A percentile compares a stretch with the other conserved stretches of the same genome.
Evolutionary conservation across 2,113 vertebrate species (phyloP).

Genomic region (Podilymbus podiceps): DNA sequence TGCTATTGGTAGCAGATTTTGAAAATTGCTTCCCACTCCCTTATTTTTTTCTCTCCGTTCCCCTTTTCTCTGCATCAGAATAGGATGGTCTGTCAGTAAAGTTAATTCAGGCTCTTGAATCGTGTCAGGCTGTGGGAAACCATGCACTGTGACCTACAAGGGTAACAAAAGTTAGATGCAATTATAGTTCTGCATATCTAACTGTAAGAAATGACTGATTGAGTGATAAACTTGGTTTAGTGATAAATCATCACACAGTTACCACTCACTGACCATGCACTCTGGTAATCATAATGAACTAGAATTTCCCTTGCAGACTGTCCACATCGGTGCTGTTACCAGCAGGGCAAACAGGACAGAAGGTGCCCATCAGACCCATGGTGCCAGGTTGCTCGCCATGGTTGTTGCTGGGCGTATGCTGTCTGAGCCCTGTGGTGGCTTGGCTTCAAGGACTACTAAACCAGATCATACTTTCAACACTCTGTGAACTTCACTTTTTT

Average conservation of each 20-base stretch:
- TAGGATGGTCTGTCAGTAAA: neutral
- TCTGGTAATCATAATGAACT: neutral
- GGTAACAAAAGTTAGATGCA: neutral
- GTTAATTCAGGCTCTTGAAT: neutral
- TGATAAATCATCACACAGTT: neutral
- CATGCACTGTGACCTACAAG: neutral
- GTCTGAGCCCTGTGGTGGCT: accelerated
- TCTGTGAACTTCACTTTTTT: neutral
- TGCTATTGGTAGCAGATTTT: neutral
- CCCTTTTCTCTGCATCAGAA: neutral
- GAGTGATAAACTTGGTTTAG: neutral
- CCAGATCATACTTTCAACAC: neutral
- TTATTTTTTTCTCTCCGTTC: neutral
- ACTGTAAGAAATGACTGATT: neutral
- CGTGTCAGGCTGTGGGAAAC: neutral
- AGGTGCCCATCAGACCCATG: accelerated
- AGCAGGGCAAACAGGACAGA: neutral
- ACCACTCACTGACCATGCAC: accelerated
- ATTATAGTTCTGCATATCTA: neutral
- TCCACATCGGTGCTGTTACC: neutral
- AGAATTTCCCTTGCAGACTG: neutral
- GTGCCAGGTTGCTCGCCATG: neutral
- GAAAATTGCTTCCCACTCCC: neutral
- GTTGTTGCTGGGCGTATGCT: neutral
- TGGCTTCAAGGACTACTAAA: neutral